Evolutionary conservation across 2,113 vertebrate genomes (phyloP).

Genomic region (Otocyon megalotis): DNA sequence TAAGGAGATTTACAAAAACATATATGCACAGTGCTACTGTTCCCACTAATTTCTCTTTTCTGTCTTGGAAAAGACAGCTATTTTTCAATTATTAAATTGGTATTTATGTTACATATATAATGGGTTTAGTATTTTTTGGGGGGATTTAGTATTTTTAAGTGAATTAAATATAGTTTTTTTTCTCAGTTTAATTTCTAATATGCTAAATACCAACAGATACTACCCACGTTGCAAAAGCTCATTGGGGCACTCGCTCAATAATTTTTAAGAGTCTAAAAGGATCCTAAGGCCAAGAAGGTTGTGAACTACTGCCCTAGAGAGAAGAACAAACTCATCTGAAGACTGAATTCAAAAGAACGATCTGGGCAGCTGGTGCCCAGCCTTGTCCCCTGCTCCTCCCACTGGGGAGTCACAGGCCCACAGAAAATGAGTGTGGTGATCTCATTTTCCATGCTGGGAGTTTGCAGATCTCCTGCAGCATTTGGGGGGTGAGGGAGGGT

Average conservation of each 20-base stretch:
- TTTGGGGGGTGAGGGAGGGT: not conserved
- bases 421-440: slow-evolving; percentile 54
- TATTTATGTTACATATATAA: slow-evolving; percentile 13
- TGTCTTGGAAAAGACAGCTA: slow-evolving; percentile 7
- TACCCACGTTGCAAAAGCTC: not conserved
- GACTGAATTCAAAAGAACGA: not conserved
- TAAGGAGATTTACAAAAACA: not conserved
- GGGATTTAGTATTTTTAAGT: slow-evolving; percentile 54
- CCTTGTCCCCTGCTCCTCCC: not conserved
- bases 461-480: not conserved
- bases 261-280: not conserved
- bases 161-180: not conserved
- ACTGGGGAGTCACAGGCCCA: slow-evolving; percentile 29
- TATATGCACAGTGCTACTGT: not conserved
- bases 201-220: not conserved
- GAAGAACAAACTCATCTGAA: not conserved
- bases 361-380: slow-evolving; percentile 52
- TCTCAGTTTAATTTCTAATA: slow-evolving; percentile 18
- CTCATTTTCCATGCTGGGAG: slow-evolving; percentile 69
- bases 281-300: not conserved
- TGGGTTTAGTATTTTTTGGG: slow-evolving; percentile 33
- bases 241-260: not conserved
- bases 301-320: not conserved
- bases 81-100: not conserved
- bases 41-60: not conserved